Evolutionary conservation across 2,888 invertebrate species (phyloP), one percentile per base, ranked within the genome.

Genomic region (Copidosoma aretas): DNA sequence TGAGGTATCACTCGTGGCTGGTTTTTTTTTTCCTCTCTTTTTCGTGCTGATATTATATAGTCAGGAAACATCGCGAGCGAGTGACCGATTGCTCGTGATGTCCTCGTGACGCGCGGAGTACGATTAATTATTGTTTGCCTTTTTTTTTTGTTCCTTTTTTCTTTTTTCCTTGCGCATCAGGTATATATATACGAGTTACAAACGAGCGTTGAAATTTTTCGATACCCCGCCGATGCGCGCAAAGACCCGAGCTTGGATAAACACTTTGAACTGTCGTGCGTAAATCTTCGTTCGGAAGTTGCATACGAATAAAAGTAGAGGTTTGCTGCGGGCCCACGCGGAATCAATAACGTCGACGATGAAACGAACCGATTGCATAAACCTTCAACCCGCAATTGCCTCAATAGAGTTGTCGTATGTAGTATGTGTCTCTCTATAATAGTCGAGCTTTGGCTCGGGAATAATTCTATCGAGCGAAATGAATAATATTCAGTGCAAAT

Each of bases 341-440:
- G 15, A 24, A 49, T 49, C 24, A 15, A 60, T 22, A 49, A 46
- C 22, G 21, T 60, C 22, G n/a, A 8, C 54, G 54, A 49, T 54
- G 17, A 54, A 56, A 51, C 49, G 60, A 51, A 24, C n/a, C 14
- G 51, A 57, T 61, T 51, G 56, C n/a, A 5, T 32, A 19, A 65
- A 67, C 14, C 14, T 24, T 46, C 51, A 32, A 17, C 51, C 56
- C 39, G 24, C 56, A 61, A 67, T 61, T 61, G 61, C 17, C 46
- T 67, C 46, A 61, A 67, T 67, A 51, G 19, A 61, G 15, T 56
- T 57, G n/a, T n/a, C n/a, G n/a, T n/a, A n/a, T n/a, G n/a, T n/a
- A n/a, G n/a, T n/a, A n/a, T n/a, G 57, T 60, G 52, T 12, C 5
- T 52, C 8, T 8, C 21, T 52, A 15, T 22, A 52, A 52, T 52